Percentiles rank a stretch among this genome's conserved stretches.
phyloP scores from a whole-genome alignment of 1,140 invertebrate species.

The Hycleus cichorii region DNA sequence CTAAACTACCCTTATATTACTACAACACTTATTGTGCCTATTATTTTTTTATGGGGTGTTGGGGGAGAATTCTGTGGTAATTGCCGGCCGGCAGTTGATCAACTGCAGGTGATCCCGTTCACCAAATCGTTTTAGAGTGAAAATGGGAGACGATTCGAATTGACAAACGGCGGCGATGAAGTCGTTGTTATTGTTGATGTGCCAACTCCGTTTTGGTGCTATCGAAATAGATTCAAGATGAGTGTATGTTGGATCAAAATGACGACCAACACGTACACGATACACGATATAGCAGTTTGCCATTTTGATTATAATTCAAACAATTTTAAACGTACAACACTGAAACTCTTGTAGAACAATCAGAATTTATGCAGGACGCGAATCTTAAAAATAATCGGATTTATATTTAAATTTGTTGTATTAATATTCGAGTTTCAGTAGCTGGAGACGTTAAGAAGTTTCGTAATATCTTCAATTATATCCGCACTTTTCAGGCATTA shows the following conservation, averaged over 20 bases:
- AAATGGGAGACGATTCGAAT: neutral
- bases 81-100: slow-evolving; percentile 10
- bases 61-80: neutral
- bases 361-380: too few species aligned
- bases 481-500: too few species aligned
- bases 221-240: slow-evolving; percentile 24
- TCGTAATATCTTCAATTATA: too few species aligned
- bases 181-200: slow-evolving; percentile 9
- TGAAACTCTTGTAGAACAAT: too few species aligned
- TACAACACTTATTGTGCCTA: too few species aligned
- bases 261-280: neutral
- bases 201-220: slow-evolving; percentile 12
- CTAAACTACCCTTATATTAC: neutral
- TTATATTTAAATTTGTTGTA: too few species aligned
- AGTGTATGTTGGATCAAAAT: slow-evolving; percentile 13
- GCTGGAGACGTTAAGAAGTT: too few species aligned
- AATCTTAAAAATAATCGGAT: too few species aligned
- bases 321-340: too few species aligned
- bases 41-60: neutral
- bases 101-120: slow-evolving; percentile 12
- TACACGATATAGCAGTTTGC: too few species aligned
- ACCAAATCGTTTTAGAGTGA: neutral
- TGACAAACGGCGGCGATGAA: neutral
- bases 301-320: too few species aligned
- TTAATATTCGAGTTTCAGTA: too few species aligned